Evolutionary conservation across 2,888 invertebrate species (phyloP).

Genomic region (Eilema depressum): DNA sequence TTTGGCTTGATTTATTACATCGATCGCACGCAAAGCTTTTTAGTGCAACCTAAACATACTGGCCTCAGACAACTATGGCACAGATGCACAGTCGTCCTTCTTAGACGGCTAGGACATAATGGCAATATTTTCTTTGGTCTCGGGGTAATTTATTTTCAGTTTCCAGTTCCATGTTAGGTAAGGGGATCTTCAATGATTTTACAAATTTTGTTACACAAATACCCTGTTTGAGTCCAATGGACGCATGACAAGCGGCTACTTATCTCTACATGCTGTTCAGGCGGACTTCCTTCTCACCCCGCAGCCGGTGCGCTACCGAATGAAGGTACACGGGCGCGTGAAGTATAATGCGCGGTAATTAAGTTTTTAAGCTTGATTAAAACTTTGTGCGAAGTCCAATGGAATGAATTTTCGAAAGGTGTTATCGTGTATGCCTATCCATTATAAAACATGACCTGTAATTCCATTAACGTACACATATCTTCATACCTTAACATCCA

Average conservation of each 20-base stretch:
- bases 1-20: neutral
- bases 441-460: too few species aligned
- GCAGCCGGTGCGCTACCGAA: neutral
- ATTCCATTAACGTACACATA: too few species aligned
- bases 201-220: slow-evolving; percentile 6
- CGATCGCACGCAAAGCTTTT: slow-evolving; percentile 15
- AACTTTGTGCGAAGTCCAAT: too few species aligned
- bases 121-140: slow-evolving; percentile 22
- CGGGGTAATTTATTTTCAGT: slow-evolving; percentile 18
- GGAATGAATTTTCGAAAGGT: too few species aligned
- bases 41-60: slow-evolving; percentile 21
- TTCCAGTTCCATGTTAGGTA: slow-evolving; percentile 9
- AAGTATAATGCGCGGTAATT: too few species aligned
- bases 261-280: neutral
- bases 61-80: slow-evolving; percentile 17
- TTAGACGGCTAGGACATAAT: slow-evolving; percentile 21
- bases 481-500: too few species aligned
- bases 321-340: too few species aligned
- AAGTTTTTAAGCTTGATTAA: too few species aligned
- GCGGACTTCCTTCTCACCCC: neutral
- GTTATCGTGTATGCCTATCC: too few species aligned
- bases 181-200: slow-evolving; percentile 8
- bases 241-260: slow-evolving; percentile 5
- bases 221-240: neutral
- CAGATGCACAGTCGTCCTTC: slow-evolving; percentile 21